Percentiles rank a stretch among this genome's conserved stretches.
Evolutionary conservation across 2,113 vertebrate species (phyloP).

Genomic region (Notothenia coriiceps): DNA sequence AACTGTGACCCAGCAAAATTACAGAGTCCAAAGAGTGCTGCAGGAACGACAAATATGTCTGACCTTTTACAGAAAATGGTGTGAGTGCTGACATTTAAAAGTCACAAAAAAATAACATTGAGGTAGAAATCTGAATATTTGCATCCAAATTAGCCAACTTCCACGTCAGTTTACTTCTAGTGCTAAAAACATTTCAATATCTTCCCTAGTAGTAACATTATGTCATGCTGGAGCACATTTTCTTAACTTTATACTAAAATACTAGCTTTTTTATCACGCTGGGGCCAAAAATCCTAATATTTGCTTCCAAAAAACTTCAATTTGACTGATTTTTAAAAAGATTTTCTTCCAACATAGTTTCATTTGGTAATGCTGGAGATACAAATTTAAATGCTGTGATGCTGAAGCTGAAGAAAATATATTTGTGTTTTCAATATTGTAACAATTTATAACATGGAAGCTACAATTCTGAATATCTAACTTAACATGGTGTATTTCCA

Average conservation of each 20-base stretch:
- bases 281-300: not conserved
- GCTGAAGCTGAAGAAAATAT: no score
- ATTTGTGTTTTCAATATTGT: no score
- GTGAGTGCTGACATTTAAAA: not conserved
- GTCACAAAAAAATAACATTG: no score
- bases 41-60: not conserved
- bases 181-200: not conserved
- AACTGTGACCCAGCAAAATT: conserved; percentile 17
- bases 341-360: no score
- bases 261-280: not conserved
- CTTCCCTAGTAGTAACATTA: not conserved
- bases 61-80: no score
- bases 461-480: no score
- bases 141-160: fast-evolving
- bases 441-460: no score
- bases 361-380: no score
- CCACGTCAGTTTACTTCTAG: fast-evolving
- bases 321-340: no score
- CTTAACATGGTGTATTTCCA: no score
- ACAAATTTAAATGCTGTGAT: no score
- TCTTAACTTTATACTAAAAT: not conserved
- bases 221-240: not conserved
- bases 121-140: not conserved
- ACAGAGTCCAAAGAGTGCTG: not conserved
- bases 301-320: not conserved